Evolutionary conservation across 2,113 vertebrate species (phyloP), one percentile per base, ranked within the genome.

Genomic region (Castor canadensis): DNA sequence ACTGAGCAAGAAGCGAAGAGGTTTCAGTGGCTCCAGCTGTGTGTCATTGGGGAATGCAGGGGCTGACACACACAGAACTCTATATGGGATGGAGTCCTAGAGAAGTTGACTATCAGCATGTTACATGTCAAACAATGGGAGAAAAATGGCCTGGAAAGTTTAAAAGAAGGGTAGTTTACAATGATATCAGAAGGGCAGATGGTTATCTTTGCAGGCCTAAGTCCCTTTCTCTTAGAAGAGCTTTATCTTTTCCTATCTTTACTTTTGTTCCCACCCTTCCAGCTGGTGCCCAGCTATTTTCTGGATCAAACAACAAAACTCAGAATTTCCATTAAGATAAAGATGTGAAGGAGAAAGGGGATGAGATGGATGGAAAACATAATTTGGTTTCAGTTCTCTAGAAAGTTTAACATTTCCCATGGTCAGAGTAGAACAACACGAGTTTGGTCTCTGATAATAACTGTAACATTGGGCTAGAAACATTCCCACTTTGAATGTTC

Each of bases 301-400:
- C 67, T n/a, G 43, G 72, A 52, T 64, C 45, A 85, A 92, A 96
- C 52, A 93, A 71, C n/a, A 87, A 93, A 93, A 12, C 52, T 87
- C 38, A 69, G 49, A 86, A 92, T 56, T 95, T 81, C 32, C 76
- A 73, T 82, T 77, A 87, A 92, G 87, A 52, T 64, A 77, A 87
- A 94, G 10, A 47, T 69, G 71, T 54, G 13, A 88, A 66, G 60
- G 35, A 10, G 3, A 11, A 93, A 94, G 26, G 9, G 2, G 16
- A 71, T 40, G 15, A 16, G 56, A 60, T 89, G 40, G 15, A 10
- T 32, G 11, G 40, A 75, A 87, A 85, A 15, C 35, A 16, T 45
- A 60, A 72, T 87, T 93, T 85, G 43, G 17, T 54, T 82, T 79
- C 56, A 6, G 5, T 81, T 92, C 47, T 85, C 19, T 43, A 76